A percentile compares a stretch with the other conserved stretches of the same genome.
These are phyloP conservation scores for Stichopus horrens DNA, from an alignment of 53 echinoderm and acorn worm genomes.

Conservation along the genomic window DNA sequence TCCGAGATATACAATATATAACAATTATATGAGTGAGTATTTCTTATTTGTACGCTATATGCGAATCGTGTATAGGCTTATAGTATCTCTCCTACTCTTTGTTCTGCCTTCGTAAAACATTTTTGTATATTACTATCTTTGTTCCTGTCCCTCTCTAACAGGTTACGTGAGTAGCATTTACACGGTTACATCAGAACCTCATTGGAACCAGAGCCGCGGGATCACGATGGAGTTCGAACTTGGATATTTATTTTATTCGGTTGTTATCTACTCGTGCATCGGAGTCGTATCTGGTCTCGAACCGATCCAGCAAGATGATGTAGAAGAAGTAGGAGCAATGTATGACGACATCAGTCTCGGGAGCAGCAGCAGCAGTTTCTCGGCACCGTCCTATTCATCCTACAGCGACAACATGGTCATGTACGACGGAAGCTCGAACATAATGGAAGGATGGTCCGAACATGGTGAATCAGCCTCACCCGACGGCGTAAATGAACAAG, in stretches of 20 bases:
- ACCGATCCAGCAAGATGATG: neutral
- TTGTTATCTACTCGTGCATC: neutral
- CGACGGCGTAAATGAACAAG: neutral
- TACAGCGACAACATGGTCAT: neutral
- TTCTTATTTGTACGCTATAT: no score
- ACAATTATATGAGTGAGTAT: no score
- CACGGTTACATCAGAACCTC: no score
- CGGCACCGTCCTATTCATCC: neutral
- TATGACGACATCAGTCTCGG: neutral
- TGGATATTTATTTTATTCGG: neutral
- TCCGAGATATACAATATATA: no score
- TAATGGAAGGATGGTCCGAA: neutral
- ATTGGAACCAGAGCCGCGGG: no score
- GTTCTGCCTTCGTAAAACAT: no score
- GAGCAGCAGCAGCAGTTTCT: conserved; percentile 21
- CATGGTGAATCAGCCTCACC: neutral
- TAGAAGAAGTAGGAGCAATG: neutral
- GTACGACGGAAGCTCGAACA: neutral
- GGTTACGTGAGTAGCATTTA: no score
- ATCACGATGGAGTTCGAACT: neutral
- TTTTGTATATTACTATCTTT: no score
- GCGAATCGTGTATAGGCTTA: no score
- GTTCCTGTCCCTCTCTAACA: no score
- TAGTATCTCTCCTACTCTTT: no score
- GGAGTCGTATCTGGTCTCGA: neutral